Evolutionary conservation across 2,113 vertebrate species (phyloP).

Genomic region (Lates calcarifer): DNA sequence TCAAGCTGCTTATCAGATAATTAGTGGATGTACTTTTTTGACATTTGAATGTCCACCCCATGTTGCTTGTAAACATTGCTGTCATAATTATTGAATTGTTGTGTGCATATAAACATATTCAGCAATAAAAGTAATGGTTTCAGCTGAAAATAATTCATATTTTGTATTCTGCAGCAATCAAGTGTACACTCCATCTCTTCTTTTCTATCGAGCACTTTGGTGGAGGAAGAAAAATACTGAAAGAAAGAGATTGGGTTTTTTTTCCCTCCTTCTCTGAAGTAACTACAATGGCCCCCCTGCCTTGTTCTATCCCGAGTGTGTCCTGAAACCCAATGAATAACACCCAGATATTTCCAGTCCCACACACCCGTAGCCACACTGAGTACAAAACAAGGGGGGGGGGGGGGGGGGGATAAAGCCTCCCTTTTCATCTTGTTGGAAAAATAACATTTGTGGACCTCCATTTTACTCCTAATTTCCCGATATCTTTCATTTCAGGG

Average conservation of each 20-base stretch:
- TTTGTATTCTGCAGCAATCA: slow-evolving; percentile 23
- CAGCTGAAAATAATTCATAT: neutral
- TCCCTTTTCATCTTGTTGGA: slow-evolving; percentile 20
- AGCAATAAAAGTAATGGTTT: neutral
- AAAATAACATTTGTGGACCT: slow-evolving; percentile 26
- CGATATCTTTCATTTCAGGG: slow-evolving; percentile 36
- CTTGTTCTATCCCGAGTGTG: slow-evolving; percentile 32
- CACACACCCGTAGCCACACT: slow-evolving; percentile 5
- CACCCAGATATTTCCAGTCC: slow-evolving; percentile 29
- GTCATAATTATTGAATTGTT: neutral
- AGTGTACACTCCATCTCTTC: neutral
- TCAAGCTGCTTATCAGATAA: neutral
- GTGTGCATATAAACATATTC: neutral
- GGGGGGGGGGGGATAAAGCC: neutral
- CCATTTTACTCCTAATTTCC: slow-evolving; percentile 41
- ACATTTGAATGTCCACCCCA: neutral
- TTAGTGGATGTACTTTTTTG: neutral
- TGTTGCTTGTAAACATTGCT: neutral
- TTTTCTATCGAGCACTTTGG: slow-evolving; percentile 3
- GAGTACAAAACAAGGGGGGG: slow-evolving; percentile 1
- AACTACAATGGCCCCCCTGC: slow-evolving; percentile 42
- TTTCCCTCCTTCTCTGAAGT: slow-evolving; percentile 17
- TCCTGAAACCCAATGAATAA: slow-evolving; percentile 53
- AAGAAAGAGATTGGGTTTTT: slow-evolving; percentile 32
- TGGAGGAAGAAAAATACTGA: slow-evolving; percentile 22